Percentiles rank a stretch among this genome's conserved stretches.
phyloP scores from a whole-genome alignment of 2,888 invertebrate species.

The Cyclophora punctaria region DNA sequence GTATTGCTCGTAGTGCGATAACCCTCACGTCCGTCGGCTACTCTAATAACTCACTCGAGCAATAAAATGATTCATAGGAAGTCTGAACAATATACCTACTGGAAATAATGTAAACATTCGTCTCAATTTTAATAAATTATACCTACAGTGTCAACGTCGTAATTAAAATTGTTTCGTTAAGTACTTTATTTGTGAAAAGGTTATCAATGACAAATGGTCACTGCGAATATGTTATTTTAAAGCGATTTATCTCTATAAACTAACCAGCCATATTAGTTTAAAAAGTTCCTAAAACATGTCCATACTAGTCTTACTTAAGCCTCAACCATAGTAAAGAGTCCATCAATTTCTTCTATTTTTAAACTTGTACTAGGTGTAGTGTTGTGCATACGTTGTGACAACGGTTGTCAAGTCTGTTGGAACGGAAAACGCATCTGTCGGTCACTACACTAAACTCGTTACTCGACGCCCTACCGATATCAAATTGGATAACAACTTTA shows the following conservation, averaged over 20 bases:
- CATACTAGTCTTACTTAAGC: too few relatives aligned
- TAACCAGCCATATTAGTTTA: too few relatives aligned
- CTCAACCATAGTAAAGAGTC: too few relatives aligned
- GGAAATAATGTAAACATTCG: slow-evolving; percentile 13
- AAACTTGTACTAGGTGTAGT: slow-evolving; percentile 1
- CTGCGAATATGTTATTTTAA: too few relatives aligned
- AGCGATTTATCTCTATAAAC: too few relatives aligned
- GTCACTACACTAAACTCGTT: slow-evolving; percentile 3
- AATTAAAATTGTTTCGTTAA: too few relatives aligned
- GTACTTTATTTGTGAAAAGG: too few relatives aligned
- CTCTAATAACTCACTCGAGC: slow-evolving; percentile 37
- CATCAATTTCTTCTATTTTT: too few relatives aligned
- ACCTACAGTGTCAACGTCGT: too few relatives aligned
- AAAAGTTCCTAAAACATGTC: too few relatives aligned
- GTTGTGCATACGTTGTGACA: slow-evolving; percentile 23
- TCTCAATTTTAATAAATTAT: background rate
- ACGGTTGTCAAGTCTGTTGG: background rate
- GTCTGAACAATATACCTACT: slow-evolving; percentile 20
- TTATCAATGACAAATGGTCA: too few relatives aligned
- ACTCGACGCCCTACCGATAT: slow-evolving; percentile 4
- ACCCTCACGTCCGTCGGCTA: slow-evolving; percentile 49
- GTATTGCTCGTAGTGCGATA: slow-evolving; percentile 35
- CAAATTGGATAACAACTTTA: slow-evolving; percentile 32
- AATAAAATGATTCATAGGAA: slow-evolving; percentile 45
- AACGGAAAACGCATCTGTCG: slow-evolving; percentile 47